phyloP scores from a whole-genome alignment of 2,113 vertebrate genomes.

The Eleginops maclovinus region DNA sequence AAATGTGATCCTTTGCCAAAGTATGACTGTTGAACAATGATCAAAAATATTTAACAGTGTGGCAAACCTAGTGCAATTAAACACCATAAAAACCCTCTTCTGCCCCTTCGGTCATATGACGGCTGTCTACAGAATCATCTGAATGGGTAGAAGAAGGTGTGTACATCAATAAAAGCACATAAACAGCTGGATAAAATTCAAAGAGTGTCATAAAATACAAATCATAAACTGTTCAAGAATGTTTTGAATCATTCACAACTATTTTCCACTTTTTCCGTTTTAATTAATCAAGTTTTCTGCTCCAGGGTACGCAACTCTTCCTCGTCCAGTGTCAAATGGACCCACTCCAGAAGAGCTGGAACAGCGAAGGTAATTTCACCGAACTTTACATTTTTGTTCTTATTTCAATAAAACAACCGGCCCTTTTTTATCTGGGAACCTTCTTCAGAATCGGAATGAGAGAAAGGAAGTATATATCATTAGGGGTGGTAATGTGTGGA shows the following conservation, averaged over 20 bases:
- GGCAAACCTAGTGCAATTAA: neutral
- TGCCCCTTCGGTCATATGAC: neutral
- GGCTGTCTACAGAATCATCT: slow-evolving; percentile 10
- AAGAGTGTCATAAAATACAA: neutral
- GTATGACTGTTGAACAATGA: neutral
- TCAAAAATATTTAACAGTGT: neutral
- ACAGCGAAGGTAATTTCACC: slow-evolving; percentile 85
- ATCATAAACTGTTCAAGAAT: slow-evolving; percentile 4
- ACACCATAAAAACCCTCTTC: neutral
- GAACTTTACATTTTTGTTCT: neutral
- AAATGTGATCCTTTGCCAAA: neutral
- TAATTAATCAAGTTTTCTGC: neutral
- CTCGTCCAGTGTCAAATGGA: slow-evolving; percentile 86
- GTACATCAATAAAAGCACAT: neutral
- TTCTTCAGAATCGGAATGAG: no score
- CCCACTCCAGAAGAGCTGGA: slow-evolving; percentile 89
- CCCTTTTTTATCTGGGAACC: neutral
- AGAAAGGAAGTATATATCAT: no score
- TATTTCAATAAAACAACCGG: neutral
- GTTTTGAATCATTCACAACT: neutral
- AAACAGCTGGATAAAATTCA: neutral
- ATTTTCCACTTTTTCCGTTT: neutral
- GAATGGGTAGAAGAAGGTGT: slow-evolving; percentile 1
- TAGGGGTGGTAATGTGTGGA: no score
- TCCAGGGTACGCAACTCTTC: slow-evolving; percentile 76